Evolutionary conservation across 2,797 vertebrate species (phyloP).

Genomic region (Astyanax mexicanus): DNA sequence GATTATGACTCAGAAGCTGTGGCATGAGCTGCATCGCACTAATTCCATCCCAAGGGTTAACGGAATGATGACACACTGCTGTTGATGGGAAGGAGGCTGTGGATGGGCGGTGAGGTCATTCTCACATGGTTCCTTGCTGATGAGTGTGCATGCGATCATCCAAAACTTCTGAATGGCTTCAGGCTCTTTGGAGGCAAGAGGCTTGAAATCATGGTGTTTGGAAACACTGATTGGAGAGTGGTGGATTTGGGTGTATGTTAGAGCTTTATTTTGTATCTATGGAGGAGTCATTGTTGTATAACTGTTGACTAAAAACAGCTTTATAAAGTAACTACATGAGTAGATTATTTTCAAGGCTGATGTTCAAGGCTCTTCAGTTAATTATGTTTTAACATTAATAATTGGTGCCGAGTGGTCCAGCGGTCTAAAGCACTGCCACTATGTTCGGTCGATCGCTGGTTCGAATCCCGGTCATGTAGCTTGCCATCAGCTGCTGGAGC

Average conservation of each 20-base stretch:
- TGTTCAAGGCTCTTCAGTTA: not conserved
- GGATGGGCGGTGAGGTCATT: constrained; percentile 50
- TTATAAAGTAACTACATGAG: not conserved
- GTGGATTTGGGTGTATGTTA: not conserved
- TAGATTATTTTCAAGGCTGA: not conserved
- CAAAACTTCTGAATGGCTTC: constrained; percentile 28
- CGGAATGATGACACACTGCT: constrained; percentile 51
- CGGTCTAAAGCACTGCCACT: too few relatives aligned
- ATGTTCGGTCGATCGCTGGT: too few relatives aligned
- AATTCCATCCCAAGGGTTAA: constrained; percentile 40
- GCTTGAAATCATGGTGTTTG: not conserved
- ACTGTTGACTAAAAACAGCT: not conserved
- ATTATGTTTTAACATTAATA: too few relatives aligned
- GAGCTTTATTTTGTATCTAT: not conserved
- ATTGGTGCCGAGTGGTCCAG: too few relatives aligned
- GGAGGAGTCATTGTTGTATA: not conserved
- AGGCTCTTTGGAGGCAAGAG: not conserved
- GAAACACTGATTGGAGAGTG: not conserved
- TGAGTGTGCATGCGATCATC: constrained; percentile 41
- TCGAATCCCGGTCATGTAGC: too few relatives aligned
- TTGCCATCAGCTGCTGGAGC: too few relatives aligned
- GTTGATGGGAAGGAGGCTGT: constrained; percentile 44
- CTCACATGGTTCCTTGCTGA: constrained; percentile 51
- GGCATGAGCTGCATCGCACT: constrained; percentile 15
- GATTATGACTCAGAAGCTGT: constrained; percentile 40